A percentile compares a stretch with the other conserved stretches of the same genome.
These are phyloP conservation scores for Turritopsis dohrnii DNA, from an alignment of 30 jellyfish, hydroid and myxozoan species.

Conservation along the genomic window DNA sequence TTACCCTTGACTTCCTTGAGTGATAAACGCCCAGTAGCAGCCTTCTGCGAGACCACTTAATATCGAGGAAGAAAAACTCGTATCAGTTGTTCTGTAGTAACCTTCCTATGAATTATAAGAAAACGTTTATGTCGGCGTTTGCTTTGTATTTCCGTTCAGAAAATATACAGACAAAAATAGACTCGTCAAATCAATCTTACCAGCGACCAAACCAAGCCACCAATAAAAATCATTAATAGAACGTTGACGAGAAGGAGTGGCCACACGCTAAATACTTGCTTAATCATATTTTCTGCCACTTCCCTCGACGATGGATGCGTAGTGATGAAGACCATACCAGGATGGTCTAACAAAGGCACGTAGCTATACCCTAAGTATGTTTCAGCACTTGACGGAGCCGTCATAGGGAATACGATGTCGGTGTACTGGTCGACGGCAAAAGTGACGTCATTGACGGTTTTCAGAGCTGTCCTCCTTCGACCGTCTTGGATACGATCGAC, in stretches of 20 bases:
- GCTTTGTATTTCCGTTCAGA: background rate
- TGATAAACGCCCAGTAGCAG: constrained; percentile 26
- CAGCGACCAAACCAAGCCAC: constrained; percentile 10
- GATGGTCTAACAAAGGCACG: background rate
- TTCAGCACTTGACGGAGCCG: background rate
- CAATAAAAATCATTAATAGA: background rate
- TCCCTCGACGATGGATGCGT: background rate
- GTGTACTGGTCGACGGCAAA: background rate
- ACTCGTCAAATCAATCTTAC: background rate
- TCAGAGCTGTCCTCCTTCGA: background rate
- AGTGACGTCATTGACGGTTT: background rate
- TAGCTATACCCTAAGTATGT: background rate
- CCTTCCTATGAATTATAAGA: background rate
- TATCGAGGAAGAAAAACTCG: background rate
- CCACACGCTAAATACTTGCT: background rate
- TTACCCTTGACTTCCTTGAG: constrained; percentile 29
- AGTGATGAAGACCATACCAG: constrained; percentile 23
- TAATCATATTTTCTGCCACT: background rate
- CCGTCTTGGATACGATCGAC: background rate
- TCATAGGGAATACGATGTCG: constrained; percentile 3
- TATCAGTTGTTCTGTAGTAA: background rate
- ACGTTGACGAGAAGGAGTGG: constrained; percentile 10
- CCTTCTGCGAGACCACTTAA: constrained; percentile 5
- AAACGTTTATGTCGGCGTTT: too few relatives aligned
- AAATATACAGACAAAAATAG: background rate